Conservation (phyloP, 2,888 invertebrate species). For the Hanleya hanleyi region DNA sequence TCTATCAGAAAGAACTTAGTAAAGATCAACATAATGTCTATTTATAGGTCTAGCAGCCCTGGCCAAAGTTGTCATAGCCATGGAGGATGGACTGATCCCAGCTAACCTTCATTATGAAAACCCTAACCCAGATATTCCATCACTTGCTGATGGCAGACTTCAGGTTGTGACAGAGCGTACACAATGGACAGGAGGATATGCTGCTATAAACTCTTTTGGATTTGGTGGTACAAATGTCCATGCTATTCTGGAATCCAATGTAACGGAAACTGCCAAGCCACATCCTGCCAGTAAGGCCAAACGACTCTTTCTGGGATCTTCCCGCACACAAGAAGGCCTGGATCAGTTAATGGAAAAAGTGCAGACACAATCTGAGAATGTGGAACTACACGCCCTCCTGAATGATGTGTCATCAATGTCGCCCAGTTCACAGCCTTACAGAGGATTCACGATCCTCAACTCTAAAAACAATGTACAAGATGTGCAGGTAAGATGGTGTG, state of each 20-base stretch:
- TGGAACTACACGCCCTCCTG: conserved; percentile 66
- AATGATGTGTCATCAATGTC: conserved; percentile 73
- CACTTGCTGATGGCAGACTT: conserved; percentile 91
- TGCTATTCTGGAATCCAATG: conserved; percentile 75
- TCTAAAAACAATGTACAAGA: conserved; percentile 70
- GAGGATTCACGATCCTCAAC: conserved; percentile 87
- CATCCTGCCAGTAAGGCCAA: conserved; percentile 77
- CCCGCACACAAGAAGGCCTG: conserved; percentile 88
- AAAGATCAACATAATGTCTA: too few relatives aligned
- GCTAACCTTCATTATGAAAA: conserved; percentile 90
- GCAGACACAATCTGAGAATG: conserved; percentile 76
- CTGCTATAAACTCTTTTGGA: conserved; percentile 97
- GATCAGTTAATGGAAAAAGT: conserved; percentile 82
- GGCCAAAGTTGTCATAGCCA: conserved; percentile 92
- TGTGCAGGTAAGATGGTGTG: conserved; percentile 47
- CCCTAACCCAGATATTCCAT: conserved; percentile 94
- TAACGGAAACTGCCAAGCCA: conserved; percentile 17
- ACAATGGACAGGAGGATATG: conserved; percentile 92
- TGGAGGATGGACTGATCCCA: conserved; percentile 93
- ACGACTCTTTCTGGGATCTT: conserved; percentile 85
- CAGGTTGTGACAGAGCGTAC: conserved; percentile 88
- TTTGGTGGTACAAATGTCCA: conserved; percentile 86
- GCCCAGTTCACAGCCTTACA: conserved; percentile 83
- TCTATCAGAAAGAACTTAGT: too few relatives aligned
- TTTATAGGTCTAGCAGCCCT: conserved; percentile 86